Percentiles rank a stretch among this genome's conserved stretches.
phyloP scores from a whole-genome alignment of 2,888 invertebrate species.

The Dichetophora obliterata region DNA sequence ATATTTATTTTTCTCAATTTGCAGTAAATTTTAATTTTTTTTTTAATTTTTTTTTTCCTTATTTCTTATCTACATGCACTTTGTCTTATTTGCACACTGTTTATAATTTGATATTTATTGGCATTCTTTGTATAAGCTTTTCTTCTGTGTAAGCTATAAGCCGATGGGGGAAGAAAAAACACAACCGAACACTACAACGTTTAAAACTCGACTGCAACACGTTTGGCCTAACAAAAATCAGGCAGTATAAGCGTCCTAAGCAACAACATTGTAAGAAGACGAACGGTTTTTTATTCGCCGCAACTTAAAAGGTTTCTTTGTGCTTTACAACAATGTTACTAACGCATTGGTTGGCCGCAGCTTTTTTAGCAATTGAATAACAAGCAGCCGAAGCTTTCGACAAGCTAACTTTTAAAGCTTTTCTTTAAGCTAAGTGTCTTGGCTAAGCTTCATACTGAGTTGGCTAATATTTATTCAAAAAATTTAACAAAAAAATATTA shows the following conservation, averaged over 20 bases:
- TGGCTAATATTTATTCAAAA: no score
- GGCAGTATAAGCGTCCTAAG: background rate
- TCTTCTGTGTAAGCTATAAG: no score
- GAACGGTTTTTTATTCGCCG: conserved; percentile 30
- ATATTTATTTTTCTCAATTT: background rate
- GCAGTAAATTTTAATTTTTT: background rate
- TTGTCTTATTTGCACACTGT: background rate
- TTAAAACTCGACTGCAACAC: conserved; percentile 59
- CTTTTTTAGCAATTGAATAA: background rate
- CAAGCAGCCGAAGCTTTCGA: no score
- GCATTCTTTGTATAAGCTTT: background rate
- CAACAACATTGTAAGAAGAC: background rate
- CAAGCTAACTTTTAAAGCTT: no score
- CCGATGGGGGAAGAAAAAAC: conserved; percentile 33
- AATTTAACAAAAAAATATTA: no score
- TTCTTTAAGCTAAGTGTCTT: no score
- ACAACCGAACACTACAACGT: conserved; percentile 62
- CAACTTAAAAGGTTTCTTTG: conserved; percentile 12
- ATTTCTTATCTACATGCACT: no score
- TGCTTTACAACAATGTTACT: conserved; percentile 20
- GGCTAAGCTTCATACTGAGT: no score
- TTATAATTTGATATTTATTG: background rate
- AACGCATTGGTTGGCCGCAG: background rate
- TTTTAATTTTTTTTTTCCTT: background rate
- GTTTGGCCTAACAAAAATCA: background rate